Evolutionary conservation across 2,797 vertebrate species (phyloP).

Genomic region (Channallabes apus): DNA sequence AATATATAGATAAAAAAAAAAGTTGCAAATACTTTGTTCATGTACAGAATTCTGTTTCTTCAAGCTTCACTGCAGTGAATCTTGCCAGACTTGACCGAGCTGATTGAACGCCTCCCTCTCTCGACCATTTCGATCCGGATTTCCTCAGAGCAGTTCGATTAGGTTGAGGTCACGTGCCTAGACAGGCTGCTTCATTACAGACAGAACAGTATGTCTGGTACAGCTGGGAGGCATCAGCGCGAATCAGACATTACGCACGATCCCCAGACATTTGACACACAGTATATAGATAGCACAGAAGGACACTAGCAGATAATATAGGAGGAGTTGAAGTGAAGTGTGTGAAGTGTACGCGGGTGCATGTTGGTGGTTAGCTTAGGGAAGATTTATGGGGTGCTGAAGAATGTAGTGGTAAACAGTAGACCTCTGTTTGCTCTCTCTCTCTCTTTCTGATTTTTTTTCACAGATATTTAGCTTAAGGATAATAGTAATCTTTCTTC

Average conservation of each 20-base stretch:
- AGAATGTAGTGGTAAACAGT: conserved; percentile 49
- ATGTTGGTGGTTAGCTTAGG: neutral
- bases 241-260: neutral
- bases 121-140: neutral
- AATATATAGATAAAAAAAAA: neutral
- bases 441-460: neutral
- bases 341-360: neutral
- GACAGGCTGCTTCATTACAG: neutral
- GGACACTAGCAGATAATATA: neutral
- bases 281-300: neutral
- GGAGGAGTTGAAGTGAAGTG: neutral
- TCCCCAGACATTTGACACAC: neutral
- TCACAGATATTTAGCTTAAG: neutral
- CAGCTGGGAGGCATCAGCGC: neutral
- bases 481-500: neutral
- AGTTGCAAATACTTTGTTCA: neutral
- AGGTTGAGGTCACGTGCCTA: neutral
- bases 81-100: neutral
- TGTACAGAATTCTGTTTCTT: neutral
- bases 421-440: conserved; percentile 5
- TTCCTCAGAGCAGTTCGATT: neutral
- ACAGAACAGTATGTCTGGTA: neutral
- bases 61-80: neutral
- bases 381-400: conserved; percentile 43
- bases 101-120: neutral